A percentile compares a stretch with the other conserved stretches of the same genome.
Conservation (phyloP, 2,797 vertebrate genomes). For the Enteromius unitaeniatus region DNA sequence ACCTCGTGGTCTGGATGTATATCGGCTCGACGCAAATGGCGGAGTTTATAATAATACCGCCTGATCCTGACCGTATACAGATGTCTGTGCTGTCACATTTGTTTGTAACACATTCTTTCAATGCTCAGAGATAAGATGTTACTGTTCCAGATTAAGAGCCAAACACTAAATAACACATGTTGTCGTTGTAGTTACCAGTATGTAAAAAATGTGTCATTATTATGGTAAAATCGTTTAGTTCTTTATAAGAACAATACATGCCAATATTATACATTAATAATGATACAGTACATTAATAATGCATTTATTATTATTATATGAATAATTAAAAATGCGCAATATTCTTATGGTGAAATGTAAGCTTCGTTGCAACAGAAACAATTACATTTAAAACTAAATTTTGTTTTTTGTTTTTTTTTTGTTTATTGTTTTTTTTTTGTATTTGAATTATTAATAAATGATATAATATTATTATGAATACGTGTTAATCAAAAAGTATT, state of each 20-base stretch:
- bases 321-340: neutral
- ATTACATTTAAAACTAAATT: neutral
- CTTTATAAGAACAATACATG: neutral
- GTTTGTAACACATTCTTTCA: neutral
- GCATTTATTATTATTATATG: neutral
- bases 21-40: slow-evolving; percentile 21
- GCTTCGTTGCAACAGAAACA: neutral
- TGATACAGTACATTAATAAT: neutral
- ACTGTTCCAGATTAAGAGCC: neutral
- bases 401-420: too few relatives aligned
- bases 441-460: neutral
- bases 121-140: neutral
- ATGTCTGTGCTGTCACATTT: neutral
- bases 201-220: neutral
- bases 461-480: neutral
- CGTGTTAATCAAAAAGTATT: neutral
- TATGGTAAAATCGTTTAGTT: neutral
- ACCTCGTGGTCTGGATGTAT: slow-evolving; percentile 33
- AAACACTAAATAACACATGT: neutral
- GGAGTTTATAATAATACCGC: neutral
- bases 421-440: too few relatives aligned
- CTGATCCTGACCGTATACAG: neutral
- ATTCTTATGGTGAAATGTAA: neutral
- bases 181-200: neutral
- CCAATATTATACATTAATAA: neutral